Conservation (phyloP, 2,113 vertebrate species). For the Marmota monax region DNA sequence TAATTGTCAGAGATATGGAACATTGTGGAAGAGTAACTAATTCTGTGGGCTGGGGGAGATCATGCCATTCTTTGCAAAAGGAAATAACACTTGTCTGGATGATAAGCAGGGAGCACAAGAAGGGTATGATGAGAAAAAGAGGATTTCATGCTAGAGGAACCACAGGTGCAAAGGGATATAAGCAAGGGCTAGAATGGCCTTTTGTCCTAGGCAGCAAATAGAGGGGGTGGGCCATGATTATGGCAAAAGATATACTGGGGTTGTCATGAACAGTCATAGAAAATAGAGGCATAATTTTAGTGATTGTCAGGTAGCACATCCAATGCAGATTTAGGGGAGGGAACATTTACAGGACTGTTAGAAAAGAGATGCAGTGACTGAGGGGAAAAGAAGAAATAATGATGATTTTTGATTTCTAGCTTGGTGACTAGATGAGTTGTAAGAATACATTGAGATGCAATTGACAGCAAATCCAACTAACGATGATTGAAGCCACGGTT, state of each 20-base stretch:
- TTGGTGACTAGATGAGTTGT: neutral
- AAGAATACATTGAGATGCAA: neutral
- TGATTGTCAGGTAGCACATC: neutral
- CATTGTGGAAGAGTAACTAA: neutral
- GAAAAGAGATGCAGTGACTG: neutral
- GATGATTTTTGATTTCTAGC: neutral
- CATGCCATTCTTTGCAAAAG: neutral
- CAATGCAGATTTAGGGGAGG: neutral
- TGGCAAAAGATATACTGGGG: neutral
- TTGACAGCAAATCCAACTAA: neutral
- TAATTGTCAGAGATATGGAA: neutral
- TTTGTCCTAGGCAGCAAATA: neutral
- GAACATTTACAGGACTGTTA: neutral
- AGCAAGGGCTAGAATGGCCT: neutral
- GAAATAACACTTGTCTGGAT: neutral
- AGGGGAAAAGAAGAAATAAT: neutral
- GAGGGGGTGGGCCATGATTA: neutral
- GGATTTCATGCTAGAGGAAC: neutral
- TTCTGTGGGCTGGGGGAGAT: neutral
- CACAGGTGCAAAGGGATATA: neutral
- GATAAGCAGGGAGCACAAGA: neutral
- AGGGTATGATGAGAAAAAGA: neutral
- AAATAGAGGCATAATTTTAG: neutral
- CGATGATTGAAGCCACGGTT: neutral
- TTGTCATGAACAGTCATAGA: neutral